Evolutionary conservation across 2,113 vertebrate species (phyloP).

Genomic region (Puntigrus tetrazona): DNA sequence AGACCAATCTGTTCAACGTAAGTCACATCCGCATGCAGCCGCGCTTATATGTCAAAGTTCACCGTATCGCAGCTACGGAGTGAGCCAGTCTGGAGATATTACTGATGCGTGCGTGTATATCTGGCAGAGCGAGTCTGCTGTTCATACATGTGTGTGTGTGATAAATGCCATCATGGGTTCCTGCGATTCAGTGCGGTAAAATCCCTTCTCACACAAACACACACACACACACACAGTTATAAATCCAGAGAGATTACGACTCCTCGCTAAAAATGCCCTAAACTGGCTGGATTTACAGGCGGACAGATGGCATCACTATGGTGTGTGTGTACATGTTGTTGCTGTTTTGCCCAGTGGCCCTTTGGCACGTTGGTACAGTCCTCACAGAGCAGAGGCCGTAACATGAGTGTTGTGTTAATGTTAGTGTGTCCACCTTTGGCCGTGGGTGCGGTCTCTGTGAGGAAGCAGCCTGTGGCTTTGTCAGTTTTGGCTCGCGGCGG

Average conservation of each 20-base stretch:
- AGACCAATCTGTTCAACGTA: constrained; percentile 99
- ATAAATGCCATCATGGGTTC: neutral
- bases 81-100: neutral
- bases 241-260: constrained; percentile 27
- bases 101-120: neutral
- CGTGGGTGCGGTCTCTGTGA: neutral
- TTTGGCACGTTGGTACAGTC: constrained; percentile 27
- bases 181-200: neutral
- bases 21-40: constrained; percentile 71
- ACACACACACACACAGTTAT: neutral
- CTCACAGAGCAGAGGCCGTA: neutral
- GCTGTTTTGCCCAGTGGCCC: constrained; percentile 22
- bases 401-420: constrained; percentile 8
- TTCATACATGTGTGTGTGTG: neutral
- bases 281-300: constrained; percentile 44
- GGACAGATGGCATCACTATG: constrained; percentile 49
- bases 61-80: neutral
- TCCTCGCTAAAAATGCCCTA: constrained; percentile 34
- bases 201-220: neutral
- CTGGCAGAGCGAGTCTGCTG: neutral
- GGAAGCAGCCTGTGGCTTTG: neutral
- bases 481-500: neutral
- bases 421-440: neutral
- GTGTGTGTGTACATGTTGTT: constrained; percentile 18
- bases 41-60: neutral